Evolutionary conservation across 1,140 invertebrate species (phyloP).

Genomic region (Drosophila pectinifera): DNA sequence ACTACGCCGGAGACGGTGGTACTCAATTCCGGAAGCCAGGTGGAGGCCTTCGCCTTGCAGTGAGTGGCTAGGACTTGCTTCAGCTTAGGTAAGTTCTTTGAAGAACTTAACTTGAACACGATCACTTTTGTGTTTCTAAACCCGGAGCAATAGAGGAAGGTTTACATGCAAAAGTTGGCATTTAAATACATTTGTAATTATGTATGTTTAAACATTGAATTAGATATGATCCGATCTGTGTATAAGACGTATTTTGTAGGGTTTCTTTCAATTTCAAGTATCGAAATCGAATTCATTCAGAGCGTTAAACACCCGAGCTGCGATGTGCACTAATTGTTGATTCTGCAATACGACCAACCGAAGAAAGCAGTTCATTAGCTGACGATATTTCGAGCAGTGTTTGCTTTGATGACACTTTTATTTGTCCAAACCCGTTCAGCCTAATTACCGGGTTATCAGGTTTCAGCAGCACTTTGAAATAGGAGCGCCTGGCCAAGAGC

Average conservation of each 20-base stretch:
- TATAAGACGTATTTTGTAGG: too few relatives aligned
- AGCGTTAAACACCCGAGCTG: neutral
- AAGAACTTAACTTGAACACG: too few relatives aligned
- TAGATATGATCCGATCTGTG: too few relatives aligned
- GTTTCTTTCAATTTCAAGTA: too few relatives aligned
- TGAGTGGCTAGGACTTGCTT: too few relatives aligned
- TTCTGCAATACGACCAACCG: neutral
- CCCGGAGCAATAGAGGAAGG: neutral
- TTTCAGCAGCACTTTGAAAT: slow-evolving; percentile 54
- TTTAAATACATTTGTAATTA: neutral
- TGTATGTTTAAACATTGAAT: too few relatives aligned
- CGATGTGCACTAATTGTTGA: neutral
- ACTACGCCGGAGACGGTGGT: slow-evolving; percentile 85
- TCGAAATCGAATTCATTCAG: neutral
- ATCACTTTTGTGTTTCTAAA: neutral
- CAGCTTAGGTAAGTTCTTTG: too few relatives aligned
- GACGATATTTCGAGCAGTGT: slow-evolving; percentile 31
- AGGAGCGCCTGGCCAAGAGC: slow-evolving; percentile 16
- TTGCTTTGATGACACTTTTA: slow-evolving; percentile 17
- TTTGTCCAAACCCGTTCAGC: slow-evolving; percentile 44
- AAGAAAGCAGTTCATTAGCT: neutral
- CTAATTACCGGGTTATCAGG: slow-evolving; percentile 54
- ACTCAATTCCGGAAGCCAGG: slow-evolving; percentile 59
- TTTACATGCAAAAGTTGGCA: neutral
- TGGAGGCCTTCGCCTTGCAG: slow-evolving; percentile 33